Conservation (phyloP, 35 echinoderm and acorn worm genomes). For the Chiridota heheva region DNA sequence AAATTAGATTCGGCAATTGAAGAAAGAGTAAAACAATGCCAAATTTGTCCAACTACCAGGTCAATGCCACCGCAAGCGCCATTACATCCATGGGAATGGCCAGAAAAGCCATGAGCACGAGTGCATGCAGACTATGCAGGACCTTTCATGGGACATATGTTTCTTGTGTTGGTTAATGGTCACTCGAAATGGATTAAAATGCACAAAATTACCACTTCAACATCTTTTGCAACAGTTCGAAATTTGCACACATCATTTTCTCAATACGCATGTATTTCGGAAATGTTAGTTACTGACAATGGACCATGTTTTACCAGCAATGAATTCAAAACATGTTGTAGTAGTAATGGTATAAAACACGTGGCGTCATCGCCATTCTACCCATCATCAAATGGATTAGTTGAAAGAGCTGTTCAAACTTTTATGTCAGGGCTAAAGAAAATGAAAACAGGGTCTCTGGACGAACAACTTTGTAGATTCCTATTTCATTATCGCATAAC, state of each 20-base stretch:
- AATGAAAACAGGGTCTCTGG: too few species aligned
- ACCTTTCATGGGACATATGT: slow-evolving; percentile 16
- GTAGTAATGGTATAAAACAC: slow-evolving; percentile 3
- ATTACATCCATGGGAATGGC: too few species aligned
- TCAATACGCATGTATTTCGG: slow-evolving; percentile 4
- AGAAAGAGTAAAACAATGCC: too few species aligned
- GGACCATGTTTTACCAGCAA: slow-evolving; percentile 41
- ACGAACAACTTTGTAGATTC: too few species aligned
- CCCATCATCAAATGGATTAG: slow-evolving; percentile 38
- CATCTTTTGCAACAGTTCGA: slow-evolving; percentile 2
- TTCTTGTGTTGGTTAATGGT: slow-evolving; percentile 44
- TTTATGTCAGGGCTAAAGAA: neutral
- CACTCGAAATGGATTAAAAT: slow-evolving; percentile 40
- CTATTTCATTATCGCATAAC: too few species aligned
- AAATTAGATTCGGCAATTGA: too few species aligned
- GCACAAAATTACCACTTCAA: slow-evolving; percentile 9
- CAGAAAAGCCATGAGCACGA: slow-evolving; percentile 13
- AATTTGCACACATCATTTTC: slow-evolving; percentile 33
- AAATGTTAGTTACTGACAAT: slow-evolving; percentile 58
- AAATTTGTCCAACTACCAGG: neutral
- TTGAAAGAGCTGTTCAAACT: slow-evolving; percentile 35
- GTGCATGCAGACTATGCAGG: slow-evolving; percentile 31
- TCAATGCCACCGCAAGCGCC: too few species aligned
- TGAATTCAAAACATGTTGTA: slow-evolving; percentile 45
- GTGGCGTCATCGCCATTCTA: slow-evolving; percentile 8